phyloP scores from a whole-genome alignment of 2,113 vertebrate genomes.

The Ochotona curzoniae region DNA sequence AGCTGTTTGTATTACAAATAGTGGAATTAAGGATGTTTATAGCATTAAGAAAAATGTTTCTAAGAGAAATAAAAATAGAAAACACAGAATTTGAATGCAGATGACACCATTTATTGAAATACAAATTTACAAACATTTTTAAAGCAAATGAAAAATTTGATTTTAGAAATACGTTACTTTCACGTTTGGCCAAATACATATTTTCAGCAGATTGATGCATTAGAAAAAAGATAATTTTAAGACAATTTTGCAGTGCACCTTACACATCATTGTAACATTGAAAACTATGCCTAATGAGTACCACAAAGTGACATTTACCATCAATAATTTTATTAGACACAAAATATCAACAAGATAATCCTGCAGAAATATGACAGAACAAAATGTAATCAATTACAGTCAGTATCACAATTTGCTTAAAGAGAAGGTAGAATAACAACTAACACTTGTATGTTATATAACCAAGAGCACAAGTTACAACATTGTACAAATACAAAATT shows the following conservation, averaged over 20 bases:
- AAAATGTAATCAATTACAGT: conserved; percentile 81
- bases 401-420: conserved; percentile 81
- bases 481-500: conserved; percentile 83
- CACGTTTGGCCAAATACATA: conserved; percentile 69
- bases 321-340: conserved; percentile 91
- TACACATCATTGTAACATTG: conserved; percentile 95
- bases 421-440: conserved; percentile 67
- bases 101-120: conserved; percentile 95
- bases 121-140: conserved; percentile 92
- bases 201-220: conserved; percentile 14
- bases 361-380: conserved; percentile 81
- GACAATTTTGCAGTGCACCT: conserved; percentile 92
- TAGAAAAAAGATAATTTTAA: conserved; percentile 41
- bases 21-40: background rate
- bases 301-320: conserved; percentile 93
- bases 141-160: conserved; percentile 92
- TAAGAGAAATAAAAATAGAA: background rate
- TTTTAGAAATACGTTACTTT: conserved; percentile 93
- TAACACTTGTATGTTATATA: conserved; percentile 80
- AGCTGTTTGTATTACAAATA: background rate
- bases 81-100: conserved; percentile 85
- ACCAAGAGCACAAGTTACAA: conserved; percentile 79
- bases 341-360: conserved; percentile 85
- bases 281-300: conserved; percentile 93
- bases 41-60: background rate